A percentile compares a stretch with the other conserved stretches of the same genome.
phyloP scores from a whole-genome alignment of 2,797 vertebrate genomes.

The Sebastes cheni region DNA sequence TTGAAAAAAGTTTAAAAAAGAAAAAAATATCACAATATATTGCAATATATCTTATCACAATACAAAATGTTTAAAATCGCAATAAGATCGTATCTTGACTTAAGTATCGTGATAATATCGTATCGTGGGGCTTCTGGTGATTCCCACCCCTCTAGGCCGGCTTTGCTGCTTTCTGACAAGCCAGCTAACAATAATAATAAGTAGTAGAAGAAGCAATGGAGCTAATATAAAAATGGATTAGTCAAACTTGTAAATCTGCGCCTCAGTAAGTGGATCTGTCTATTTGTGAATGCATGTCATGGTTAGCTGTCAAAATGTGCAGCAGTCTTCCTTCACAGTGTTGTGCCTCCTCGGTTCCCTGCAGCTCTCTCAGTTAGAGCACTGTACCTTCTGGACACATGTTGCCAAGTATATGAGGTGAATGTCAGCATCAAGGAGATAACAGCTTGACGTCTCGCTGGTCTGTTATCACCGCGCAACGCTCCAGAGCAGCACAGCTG shows the following conservation, averaged over 20 bases:
- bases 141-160: background rate
- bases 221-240: background rate
- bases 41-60: no score
- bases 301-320: constrained; percentile 23
- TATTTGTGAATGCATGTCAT: background rate
- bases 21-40: no score
- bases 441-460: constrained; percentile 74
- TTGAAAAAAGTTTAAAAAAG: no score
- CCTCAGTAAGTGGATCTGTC: background rate
- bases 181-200: background rate
- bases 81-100: no score
- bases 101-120: no score
- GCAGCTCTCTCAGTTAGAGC: constrained; percentile 45
- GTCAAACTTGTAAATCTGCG: background rate
- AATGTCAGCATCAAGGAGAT: constrained; percentile 78
- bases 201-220: background rate
- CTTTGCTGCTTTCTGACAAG: background rate
- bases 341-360: constrained; percentile 29
- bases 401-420: constrained; percentile 72
- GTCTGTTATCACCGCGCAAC: constrained; percentile 68
- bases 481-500: constrained; percentile 68
- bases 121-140: no score
- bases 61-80: no score
- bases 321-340: background rate
- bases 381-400: constrained; percentile 56